A percentile compares a stretch with the other conserved stretches of the same genome.
phyloP scores from a whole-genome alignment of 2,797 vertebrate genomes.

The Gambelia wislizenii region DNA sequence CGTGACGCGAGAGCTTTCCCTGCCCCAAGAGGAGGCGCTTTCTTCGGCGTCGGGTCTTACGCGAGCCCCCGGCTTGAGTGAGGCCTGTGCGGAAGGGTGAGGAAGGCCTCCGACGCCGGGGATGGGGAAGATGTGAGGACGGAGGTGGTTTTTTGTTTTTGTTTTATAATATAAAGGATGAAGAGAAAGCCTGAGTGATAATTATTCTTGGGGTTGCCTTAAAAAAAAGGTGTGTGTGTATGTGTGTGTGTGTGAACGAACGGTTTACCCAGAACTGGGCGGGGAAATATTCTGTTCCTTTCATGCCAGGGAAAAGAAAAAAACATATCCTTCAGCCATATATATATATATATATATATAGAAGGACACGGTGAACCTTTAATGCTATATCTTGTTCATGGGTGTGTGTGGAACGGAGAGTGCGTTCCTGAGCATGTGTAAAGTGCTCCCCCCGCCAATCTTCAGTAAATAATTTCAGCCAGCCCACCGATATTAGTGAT shows the following conservation, averaged over 20 bases:
- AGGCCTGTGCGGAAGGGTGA: slow-evolving; percentile 12
- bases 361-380: background rate
- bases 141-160: background rate
- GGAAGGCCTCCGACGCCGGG: slow-evolving; percentile 1
- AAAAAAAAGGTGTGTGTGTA: background rate
- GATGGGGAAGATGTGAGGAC: background rate
- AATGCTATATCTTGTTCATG: background rate
- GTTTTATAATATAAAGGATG: background rate
- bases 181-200: background rate
- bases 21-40: slow-evolving; percentile 6
- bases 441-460: background rate
- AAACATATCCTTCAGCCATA: background rate
- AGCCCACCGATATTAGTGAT: too few relatives aligned
- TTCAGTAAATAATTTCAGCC: background rate
- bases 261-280: background rate
- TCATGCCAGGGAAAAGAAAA: background rate
- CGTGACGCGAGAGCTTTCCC: background rate
- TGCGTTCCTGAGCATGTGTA: background rate
- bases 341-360: too few relatives aligned
- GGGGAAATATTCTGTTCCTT: background rate
- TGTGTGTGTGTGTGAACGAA: background rate
- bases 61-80: slow-evolving; percentile 8
- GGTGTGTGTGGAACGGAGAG: background rate
- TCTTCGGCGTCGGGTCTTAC: background rate
- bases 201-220: background rate